phyloP scores from a whole-genome alignment of 1,140 invertebrate species.

The Drosophila dunni region DNA sequence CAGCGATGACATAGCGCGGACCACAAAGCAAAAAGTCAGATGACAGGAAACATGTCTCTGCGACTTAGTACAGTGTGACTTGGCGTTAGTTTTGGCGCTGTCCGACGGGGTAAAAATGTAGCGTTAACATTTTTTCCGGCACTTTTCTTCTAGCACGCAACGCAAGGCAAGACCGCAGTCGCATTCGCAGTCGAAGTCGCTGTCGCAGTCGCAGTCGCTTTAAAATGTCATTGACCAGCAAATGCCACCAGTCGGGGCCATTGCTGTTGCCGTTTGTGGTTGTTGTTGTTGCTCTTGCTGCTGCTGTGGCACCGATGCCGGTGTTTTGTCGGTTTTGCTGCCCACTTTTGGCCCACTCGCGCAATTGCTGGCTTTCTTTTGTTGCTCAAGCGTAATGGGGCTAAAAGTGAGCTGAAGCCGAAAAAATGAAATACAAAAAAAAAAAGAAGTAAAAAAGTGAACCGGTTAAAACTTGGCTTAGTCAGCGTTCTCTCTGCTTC shows the following conservation, averaged over 20 bases:
- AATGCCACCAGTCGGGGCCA: conserved; percentile 68
- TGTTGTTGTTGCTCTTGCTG: conserved; percentile 30
- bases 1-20: conserved; percentile 51
- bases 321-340: conserved; percentile 49
- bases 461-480: conserved; percentile 50
- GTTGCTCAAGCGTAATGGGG: conserved; percentile 79
- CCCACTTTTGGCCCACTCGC: conserved; percentile 76
- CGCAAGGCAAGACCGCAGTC: conserved; percentile 40
- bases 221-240: conserved; percentile 80
- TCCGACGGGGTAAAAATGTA: conserved; percentile 45
- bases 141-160: conserved; percentile 69
- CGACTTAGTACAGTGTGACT: conserved; percentile 66
- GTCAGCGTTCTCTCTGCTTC: conserved; percentile 38
- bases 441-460: conserved; percentile 44
- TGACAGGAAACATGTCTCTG: conserved; percentile 64
- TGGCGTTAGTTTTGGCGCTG: conserved; percentile 63
- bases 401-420: conserved; percentile 79
- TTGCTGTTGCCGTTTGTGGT: conserved; percentile 32
- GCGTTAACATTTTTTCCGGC: conserved; percentile 68
- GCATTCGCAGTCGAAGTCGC: conserved; percentile 23
- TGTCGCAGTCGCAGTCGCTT: conserved; percentile 41
- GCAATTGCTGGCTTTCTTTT: conserved; percentile 71
- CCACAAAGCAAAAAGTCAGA: conserved; percentile 47
- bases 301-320: conserved; percentile 43
- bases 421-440: conserved; percentile 54